These are phyloP conservation scores for Prionace glauca DNA, from an alignment of 2,797 vertebrate genomes.

Conservation along the genomic window DNA sequence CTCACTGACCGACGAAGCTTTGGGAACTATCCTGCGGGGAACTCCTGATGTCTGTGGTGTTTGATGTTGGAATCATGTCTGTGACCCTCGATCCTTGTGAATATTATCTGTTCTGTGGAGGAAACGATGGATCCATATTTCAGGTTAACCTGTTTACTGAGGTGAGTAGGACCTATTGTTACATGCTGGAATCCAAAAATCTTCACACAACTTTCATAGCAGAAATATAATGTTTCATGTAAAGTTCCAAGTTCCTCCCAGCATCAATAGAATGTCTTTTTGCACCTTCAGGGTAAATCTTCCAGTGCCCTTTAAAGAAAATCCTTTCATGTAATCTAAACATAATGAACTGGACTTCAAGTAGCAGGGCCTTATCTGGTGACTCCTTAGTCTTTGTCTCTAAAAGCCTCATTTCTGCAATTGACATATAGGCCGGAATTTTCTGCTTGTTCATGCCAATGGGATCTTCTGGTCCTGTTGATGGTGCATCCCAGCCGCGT, in stretches of 20 bases:
- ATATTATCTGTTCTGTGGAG: conserved; percentile 84
- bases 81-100: conserved; percentile 86
- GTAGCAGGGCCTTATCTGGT: neutral
- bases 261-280: too few relatives aligned
- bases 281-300: too few relatives aligned
- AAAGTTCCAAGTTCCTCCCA: too few relatives aligned
- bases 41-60: conserved; percentile 80
- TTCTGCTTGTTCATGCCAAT: too few relatives aligned
- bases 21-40: conserved; percentile 90
- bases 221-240: too few relatives aligned
- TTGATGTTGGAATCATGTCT: conserved; percentile 80
- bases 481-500: too few relatives aligned
- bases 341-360: neutral
- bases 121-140: conserved; percentile 83
- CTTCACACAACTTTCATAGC: too few relatives aligned
- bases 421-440: too few relatives aligned
- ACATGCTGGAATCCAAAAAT: neutral
- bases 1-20: conserved; percentile 58
- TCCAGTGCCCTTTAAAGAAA: neutral
- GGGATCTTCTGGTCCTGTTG: too few relatives aligned
- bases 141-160: conserved; percentile 79
- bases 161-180: conserved; percentile 60
- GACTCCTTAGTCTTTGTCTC: too few relatives aligned
- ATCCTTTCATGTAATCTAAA: neutral
- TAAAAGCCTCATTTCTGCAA: too few relatives aligned